Evolutionary conservation across 2,888 invertebrate genomes (phyloP).

Genomic region (Drosophila nr. perissopoda): DNA sequence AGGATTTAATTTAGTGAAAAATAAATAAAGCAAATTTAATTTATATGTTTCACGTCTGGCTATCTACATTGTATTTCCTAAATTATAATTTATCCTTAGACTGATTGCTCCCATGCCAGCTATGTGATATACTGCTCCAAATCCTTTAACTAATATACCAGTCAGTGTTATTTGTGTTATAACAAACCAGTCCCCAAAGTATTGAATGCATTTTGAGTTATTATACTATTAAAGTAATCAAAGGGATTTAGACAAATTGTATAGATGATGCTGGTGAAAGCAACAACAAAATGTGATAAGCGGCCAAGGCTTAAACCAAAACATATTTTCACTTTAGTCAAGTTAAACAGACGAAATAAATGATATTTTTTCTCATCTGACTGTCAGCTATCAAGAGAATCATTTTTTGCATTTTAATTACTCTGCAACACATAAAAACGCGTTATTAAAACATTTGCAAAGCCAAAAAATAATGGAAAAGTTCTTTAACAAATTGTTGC

Average conservation of each 20-base stretch:
- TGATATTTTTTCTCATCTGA: not conserved
- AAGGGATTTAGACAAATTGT: not conserved
- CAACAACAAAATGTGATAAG: not conserved
- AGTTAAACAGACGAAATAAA: not conserved
- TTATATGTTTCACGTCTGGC: too few relatives aligned
- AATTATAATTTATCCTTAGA: too few relatives aligned
- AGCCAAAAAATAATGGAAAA: constrained; percentile 29
- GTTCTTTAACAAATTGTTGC: constrained; percentile 56
- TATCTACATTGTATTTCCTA: too few relatives aligned
- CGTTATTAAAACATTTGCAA: not conserved
- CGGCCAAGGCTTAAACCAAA: not conserved
- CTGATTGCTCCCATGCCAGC: not conserved
- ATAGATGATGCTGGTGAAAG: not conserved
- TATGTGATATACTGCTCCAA: not conserved
- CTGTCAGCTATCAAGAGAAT: not conserved
- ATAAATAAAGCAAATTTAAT: too few relatives aligned
- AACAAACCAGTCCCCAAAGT: not conserved
- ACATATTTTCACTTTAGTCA: not conserved
- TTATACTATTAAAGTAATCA: not conserved
- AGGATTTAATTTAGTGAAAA: too few relatives aligned
- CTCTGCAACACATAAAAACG: not conserved
- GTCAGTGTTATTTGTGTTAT: not conserved
- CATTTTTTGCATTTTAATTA: constrained; percentile 10
- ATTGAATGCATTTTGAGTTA: not conserved
- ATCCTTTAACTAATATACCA: not conserved